phyloP scores from a whole-genome alignment of 1,140 invertebrate species.

The Drosophila pachea region DNA sequence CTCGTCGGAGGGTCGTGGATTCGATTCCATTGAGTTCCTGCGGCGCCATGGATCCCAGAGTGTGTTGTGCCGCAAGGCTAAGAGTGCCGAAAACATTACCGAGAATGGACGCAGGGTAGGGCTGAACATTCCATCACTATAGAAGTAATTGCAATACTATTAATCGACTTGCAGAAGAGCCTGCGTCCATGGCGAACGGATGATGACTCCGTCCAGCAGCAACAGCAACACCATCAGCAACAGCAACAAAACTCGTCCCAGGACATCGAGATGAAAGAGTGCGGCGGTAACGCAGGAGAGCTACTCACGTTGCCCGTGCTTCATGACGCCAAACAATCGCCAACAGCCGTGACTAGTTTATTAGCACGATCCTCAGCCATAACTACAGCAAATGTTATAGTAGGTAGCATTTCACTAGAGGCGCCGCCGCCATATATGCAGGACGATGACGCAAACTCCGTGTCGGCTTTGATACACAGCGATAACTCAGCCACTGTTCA shows the following conservation, averaged over 20 bases:
- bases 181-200: constrained; percentile 74
- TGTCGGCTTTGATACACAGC: constrained; percentile 55
- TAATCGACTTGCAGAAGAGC: constrained; percentile 58
- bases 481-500: constrained; percentile 54
- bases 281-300: constrained; percentile 52
- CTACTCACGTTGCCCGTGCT: constrained; percentile 57
- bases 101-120: constrained; percentile 75
- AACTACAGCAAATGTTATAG: constrained; percentile 71
- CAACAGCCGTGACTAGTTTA: constrained; percentile 59
- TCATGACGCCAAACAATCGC: constrained; percentile 57
- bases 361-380: constrained; percentile 62
- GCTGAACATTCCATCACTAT: constrained; percentile 49
- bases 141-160: too few relatives aligned
- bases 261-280: constrained; percentile 72
- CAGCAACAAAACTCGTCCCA: constrained; percentile 40
- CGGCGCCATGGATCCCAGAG: constrained; percentile 88
- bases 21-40: constrained; percentile 87
- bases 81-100: constrained; percentile 85
- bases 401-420: constrained; percentile 76
- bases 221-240: constrained; percentile 48
- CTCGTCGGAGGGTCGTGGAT: constrained; percentile 86
- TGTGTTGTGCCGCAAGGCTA: constrained; percentile 86
- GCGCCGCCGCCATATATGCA: constrained; percentile 73
- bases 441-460: constrained; percentile 60
- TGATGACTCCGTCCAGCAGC: constrained; percentile 63